Evolutionary conservation across 2,888 invertebrate species (phyloP).

Genomic region (Empis stercorea): DNA sequence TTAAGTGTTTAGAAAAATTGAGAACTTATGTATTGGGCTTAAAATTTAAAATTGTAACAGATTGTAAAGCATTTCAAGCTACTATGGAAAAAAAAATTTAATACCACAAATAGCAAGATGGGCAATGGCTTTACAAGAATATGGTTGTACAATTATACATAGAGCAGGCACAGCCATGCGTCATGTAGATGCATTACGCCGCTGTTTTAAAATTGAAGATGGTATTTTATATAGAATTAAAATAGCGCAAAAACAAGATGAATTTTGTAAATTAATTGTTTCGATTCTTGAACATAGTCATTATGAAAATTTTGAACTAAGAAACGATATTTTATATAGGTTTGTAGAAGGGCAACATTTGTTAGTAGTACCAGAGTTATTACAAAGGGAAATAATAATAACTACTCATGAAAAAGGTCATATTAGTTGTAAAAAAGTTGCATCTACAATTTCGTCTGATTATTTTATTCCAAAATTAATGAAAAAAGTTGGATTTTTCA

Average conservation of each 20-base stretch:
- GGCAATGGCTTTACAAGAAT: not conserved
- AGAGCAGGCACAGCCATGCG: not conserved
- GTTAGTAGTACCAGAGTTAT: constrained; percentile 8
- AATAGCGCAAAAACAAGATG: not conserved
- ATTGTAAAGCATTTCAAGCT: constrained; percentile 20
- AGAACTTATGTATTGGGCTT: constrained; percentile 20
- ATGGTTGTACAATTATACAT: not conserved
- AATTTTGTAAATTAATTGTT: constrained; percentile 2
- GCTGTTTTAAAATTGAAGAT: too few species aligned
- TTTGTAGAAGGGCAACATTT: constrained; percentile 5
- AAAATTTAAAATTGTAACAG: constrained; percentile 20
- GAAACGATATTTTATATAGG: constrained; percentile 7
- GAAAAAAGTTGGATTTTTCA: constrained; percentile 7
- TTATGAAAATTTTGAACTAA: too few species aligned
- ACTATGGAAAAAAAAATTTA: constrained; percentile 19
- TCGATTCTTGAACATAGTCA: constrained; percentile 2
- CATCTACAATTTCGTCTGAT: too few species aligned
- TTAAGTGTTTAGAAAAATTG: constrained; percentile 3
- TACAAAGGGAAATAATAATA: constrained; percentile 9
- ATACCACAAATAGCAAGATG: not conserved
- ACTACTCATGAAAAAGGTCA: constrained; percentile 9
- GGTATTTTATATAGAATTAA: too few species aligned
- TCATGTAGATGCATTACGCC: not conserved
- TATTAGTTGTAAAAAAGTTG: constrained; percentile 7
- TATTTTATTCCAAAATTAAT: constrained; percentile 7